Percentiles rank a stretch among this genome's conserved stretches.
Evolutionary conservation across 2,888 invertebrate genomes (phyloP).

Genomic region (Drosophila suboccidentalis): DNA sequence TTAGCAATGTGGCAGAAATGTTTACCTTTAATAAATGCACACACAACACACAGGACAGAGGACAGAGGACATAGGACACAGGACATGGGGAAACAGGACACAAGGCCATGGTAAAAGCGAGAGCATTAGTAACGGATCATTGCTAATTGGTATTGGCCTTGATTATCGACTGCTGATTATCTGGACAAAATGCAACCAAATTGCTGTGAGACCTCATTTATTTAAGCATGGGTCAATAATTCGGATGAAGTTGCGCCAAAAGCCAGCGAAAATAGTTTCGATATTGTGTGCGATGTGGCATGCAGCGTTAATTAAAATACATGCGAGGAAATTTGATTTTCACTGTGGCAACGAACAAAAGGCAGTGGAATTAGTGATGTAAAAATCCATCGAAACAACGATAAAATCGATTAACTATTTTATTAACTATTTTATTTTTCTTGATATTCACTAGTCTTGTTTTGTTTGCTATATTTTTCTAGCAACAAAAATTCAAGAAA

Average conservation of each 20-base stretch:
- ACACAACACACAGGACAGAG: background rate
- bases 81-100: background rate
- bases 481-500: too few species aligned
- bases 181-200: slow-evolving; percentile 18
- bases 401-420: too few species aligned
- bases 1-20: slow-evolving; percentile 34
- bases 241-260: background rate
- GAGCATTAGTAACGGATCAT: slow-evolving; percentile 43
- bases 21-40: slow-evolving; percentile 32
- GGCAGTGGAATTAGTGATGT: background rate
- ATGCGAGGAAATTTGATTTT: slow-evolving; percentile 30
- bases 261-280: background rate
- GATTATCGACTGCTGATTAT: slow-evolving; percentile 27
- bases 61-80: background rate
- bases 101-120: background rate
- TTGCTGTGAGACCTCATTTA: slow-evolving; percentile 6
- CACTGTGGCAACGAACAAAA: slow-evolving; percentile 6
- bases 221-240: slow-evolving; percentile 3
- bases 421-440: too few species aligned
- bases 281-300: slow-evolving; percentile 31
- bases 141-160: slow-evolving; percentile 41
- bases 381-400: background rate
- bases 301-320: slow-evolving; percentile 52
- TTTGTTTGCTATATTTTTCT: too few species aligned
- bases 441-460: too few species aligned